phyloP scores from a whole-genome alignment of 2,113 vertebrate species.

The Callocephalon fimbriatum region DNA sequence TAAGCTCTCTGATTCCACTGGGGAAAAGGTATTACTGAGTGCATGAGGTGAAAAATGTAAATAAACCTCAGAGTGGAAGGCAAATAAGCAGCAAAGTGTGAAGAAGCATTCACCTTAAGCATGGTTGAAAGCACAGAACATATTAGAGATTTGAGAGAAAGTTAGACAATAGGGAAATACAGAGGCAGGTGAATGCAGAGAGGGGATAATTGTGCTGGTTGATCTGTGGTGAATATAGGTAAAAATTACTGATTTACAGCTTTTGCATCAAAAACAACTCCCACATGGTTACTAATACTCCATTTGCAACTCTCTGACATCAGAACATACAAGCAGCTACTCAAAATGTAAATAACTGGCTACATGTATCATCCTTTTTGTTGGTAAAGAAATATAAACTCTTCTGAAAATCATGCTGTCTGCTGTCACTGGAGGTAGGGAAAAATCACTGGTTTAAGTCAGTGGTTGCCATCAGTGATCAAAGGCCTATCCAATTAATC shows the following conservation, averaged over 20 bases:
- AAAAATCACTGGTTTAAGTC: neutral
- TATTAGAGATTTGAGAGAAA: neutral
- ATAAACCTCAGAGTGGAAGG: neutral
- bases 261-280: neutral
- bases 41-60: conserved; percentile 18
- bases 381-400: neutral
- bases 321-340: neutral
- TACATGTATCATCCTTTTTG: neutral
- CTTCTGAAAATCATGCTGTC: neutral
- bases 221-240: neutral
- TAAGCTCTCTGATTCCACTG: neutral
- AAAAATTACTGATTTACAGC: neutral
- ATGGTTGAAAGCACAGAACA: neutral
- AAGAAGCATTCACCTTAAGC: neutral
- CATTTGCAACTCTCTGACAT: neutral
- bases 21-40: conserved; percentile 2
- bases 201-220: neutral
- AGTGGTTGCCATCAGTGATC: neutral
- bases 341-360: neutral
- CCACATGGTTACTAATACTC: neutral
- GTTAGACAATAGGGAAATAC: neutral
- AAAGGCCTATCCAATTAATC: neutral
- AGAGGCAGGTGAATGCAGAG: neutral
- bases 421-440: neutral
- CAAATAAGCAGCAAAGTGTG: neutral